Evolutionary conservation across 2,888 invertebrate species (phyloP), one percentile per base, ranked within the genome.

Genomic region (Dynastes hyllus): DNA sequence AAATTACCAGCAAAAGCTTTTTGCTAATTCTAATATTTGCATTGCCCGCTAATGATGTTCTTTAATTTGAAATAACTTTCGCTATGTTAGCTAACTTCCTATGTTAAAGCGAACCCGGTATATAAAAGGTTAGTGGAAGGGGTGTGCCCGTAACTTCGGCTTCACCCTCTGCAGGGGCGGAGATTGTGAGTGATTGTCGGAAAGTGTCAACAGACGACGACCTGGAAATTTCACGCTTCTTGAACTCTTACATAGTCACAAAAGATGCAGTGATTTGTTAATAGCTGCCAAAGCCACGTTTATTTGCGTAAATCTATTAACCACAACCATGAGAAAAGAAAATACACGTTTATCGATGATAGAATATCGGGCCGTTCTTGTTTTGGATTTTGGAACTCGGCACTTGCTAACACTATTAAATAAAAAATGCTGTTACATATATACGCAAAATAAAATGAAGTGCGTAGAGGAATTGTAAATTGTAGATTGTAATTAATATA

Each of bases 201-300:
- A 84, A 84, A 85, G 85, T 86, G 86, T 86, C 86, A 85, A 85
- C 84, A 83, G 82, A 84, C 77, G 80, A 80, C 81, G 80, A 80
- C 45, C 79, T 79, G 80, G 77, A 80, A 81, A 83, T 84, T 84
- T 83, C 79, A 84, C 81, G 83, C 81, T 84, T 79, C 83, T 83
- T 82, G 82, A 81, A 65, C 80, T 13, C 37, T 53, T 61, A 50
- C 69, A 71, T 11, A 8, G 8, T 55, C 22, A 83, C 83, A 83
- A 84, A 80, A 78, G 82, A 83, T 80, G 80, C 80, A 83, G 82
- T 85, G 85, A 85, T 85, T 86, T 85, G 86, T 85, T 86, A 85
- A 85, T 85, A 83, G 85, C 83, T 81, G 82, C 81, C 82, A 83
- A 78, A 63, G 51, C 71, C 82, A 81, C 82, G 82, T 82, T 84